A percentile compares a stretch with the other conserved stretches of the same genome.
These are phyloP conservation scores for Arctocebus calabarensis DNA, from an alignment of 2,797 vertebrate species.

Conservation along the genomic window DNA sequence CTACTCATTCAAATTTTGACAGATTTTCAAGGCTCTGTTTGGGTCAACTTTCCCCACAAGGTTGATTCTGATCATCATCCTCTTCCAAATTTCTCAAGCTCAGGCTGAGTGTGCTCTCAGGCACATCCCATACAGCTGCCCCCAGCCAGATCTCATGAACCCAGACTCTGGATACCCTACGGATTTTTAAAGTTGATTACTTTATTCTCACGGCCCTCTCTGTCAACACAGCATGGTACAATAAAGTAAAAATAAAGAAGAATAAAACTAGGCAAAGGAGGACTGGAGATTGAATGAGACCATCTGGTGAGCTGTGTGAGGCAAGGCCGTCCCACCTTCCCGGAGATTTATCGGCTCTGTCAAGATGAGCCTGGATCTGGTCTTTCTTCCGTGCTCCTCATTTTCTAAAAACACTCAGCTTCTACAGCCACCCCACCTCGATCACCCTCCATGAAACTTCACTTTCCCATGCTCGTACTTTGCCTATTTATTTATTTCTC, in stretches of 20 bases:
- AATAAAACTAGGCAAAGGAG: not conserved
- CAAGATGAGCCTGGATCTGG: not conserved
- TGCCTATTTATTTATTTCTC: not conserved
- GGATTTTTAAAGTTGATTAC: not conserved
- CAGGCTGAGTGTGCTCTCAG: not conserved
- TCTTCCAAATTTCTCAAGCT: not conserved
- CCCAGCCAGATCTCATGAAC: not conserved
- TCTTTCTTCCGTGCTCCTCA: not conserved
- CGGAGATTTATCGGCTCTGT: not conserved
- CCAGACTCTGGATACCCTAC: not conserved
- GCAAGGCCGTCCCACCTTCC: accelerated
- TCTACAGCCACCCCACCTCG: not conserved
- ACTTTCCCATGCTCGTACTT: not conserved
- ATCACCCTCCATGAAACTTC: not conserved
- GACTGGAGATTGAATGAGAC: not conserved
- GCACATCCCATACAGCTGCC: not conserved
- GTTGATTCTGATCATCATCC: no score
- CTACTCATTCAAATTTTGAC: not conserved
- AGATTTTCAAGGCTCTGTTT: not conserved
- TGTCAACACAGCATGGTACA: not conserved
- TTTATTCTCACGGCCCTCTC: not conserved
- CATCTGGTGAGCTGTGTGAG: not conserved
- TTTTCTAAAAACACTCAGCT: not conserved
- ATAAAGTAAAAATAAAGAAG: not conserved
- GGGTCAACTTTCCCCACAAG: not conserved